Evolutionary conservation across 2,888 invertebrate genomes (phyloP).

Genomic region (Ctena decussata): DNA sequence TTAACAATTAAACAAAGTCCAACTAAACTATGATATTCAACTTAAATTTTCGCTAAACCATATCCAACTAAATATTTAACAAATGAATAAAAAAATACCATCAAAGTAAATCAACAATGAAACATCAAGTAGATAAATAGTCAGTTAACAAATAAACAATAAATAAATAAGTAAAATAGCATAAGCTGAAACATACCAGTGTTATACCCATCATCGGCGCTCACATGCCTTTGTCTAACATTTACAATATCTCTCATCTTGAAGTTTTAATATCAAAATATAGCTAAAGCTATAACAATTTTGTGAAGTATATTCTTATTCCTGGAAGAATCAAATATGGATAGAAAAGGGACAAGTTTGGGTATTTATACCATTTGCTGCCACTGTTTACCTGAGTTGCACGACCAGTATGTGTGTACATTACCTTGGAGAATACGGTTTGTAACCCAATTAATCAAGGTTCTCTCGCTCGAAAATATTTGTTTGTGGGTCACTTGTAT

Average conservation of each 20-base stretch:
- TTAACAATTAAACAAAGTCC: too few relatives aligned
- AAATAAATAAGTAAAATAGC: neutral
- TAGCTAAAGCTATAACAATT: neutral
- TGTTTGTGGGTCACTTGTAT: slow-evolving; percentile 4
- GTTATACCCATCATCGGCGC: slow-evolving; percentile 66
- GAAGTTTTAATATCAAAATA: neutral
- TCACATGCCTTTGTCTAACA: neutral
- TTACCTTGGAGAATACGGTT: neutral
- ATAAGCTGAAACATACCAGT: slow-evolving; percentile 53
- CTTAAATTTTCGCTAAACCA: too few relatives aligned
- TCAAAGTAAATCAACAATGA: too few relatives aligned
- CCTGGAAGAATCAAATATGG: neutral
- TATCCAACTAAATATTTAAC: too few relatives aligned
- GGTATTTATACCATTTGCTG: neutral
- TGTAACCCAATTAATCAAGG: slow-evolving; percentile 13
- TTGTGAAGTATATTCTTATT: neutral
- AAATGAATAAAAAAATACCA: too few relatives aligned
- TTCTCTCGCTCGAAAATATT: neutral
- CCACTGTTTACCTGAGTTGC: neutral
- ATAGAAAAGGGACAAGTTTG: neutral
- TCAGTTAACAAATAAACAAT: neutral
- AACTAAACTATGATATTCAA: too few relatives aligned
- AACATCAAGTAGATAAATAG: neutral
- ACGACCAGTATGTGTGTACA: neutral
- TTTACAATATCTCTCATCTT: neutral